Evolutionary conservation across 1,140 invertebrate species (phyloP).

Genomic region (Plutomurus gul): DNA sequence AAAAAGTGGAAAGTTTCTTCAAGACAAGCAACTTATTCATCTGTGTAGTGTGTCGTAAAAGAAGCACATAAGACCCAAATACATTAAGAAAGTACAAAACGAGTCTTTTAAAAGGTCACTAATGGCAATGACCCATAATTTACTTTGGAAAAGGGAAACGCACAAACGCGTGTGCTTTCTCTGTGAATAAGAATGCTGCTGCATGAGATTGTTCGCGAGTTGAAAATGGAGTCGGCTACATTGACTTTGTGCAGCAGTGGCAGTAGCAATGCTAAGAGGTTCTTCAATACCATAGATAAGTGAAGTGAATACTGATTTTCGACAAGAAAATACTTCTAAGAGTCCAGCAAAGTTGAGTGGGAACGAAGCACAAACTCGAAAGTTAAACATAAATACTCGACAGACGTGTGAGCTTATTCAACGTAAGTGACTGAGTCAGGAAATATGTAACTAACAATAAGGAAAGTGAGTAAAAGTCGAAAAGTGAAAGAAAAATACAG

Average conservation of each 20-base stretch:
- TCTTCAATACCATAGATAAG: conserved; percentile 19
- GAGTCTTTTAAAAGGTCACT: conserved; percentile 26
- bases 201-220: neutral
- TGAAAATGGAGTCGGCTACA: neutral
- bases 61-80: neutral
- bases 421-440: conserved; percentile 14
- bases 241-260: neutral
- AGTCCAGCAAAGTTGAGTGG: neutral
- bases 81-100: conserved; percentile 7
- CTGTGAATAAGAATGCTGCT: conserved; percentile 12
- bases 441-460: conserved; percentile 30
- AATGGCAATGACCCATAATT: conserved; percentile 26
- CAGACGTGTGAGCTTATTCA: conserved; percentile 23
- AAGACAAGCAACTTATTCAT: neutral
- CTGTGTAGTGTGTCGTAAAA: conserved; percentile 1
- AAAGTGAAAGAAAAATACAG: neutral
- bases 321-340: neutral
- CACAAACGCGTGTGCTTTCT: conserved; percentile 6
- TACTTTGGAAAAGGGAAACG: neutral
- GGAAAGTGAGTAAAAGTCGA: conserved; percentile 20
- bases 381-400: conserved; percentile 28
- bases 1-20: neutral
- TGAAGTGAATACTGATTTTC: conserved; percentile 21
- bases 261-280: neutral
- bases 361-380: conserved; percentile 8